Evolutionary conservation across 2,113 vertebrate species (phyloP).

Genomic region (Cathartes aura): DNA sequence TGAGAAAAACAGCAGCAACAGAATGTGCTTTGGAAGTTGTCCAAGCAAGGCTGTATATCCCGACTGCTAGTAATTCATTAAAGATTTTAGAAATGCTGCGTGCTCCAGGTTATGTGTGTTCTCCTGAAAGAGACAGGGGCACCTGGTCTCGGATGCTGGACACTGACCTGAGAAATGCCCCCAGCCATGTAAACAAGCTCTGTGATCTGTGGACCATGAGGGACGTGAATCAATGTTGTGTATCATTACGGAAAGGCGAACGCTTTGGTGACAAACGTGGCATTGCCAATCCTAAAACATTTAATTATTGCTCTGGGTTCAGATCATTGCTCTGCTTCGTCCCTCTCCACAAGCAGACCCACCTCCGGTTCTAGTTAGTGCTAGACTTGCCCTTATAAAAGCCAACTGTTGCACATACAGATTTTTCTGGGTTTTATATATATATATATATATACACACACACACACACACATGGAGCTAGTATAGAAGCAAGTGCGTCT

Average conservation of each 20-base stretch:
- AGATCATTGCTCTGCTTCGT: neutral
- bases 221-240: neutral
- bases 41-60: neutral
- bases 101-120: neutral
- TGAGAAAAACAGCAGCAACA: neutral
- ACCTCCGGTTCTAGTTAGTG: neutral
- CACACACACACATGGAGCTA: neutral
- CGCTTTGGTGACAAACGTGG: fast-evolving
- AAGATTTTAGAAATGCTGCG: neutral
- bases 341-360: neutral
- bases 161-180: neutral
- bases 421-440: neutral
- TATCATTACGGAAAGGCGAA: neutral
- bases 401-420: neutral
- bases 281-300: neutral
- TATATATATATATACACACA: neutral
- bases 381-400: neutral
- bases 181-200: neutral
- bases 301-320: neutral
- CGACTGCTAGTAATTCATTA: neutral
- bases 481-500: neutral
- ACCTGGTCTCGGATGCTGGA: neutral
- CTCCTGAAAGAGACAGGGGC: neutral
- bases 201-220: neutral
- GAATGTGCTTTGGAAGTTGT: neutral